Evolutionary conservation across 1,140 invertebrate species (phyloP), one percentile per base, ranked within the genome.

Genomic region (Panonychus citri): DNA sequence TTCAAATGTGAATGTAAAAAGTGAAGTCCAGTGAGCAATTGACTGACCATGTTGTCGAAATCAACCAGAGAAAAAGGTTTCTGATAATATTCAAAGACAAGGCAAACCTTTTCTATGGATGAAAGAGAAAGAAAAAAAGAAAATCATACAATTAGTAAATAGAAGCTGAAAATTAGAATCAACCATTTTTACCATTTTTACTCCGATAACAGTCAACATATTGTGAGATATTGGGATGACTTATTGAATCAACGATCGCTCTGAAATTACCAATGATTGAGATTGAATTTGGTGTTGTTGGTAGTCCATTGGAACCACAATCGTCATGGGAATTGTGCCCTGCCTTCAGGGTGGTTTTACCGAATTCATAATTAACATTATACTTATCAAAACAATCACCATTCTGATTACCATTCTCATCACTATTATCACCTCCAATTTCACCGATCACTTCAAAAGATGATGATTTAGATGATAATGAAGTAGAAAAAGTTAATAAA

Each of bases 151-250:
- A 49, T 21, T 19, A 1, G 2, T 17, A 21, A 19, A 8, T 27
- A 24, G 27, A n/a, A n/a, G n/a, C n/a, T n/a, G 8, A 25, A 10
- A 37, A 53, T 24, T 39, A 39, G 30, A 57, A n/a, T 57, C n/a
- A n/a, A n/a, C n/a, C n/a, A n/a, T n/a, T n/a, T n/a, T 72, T 74
- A 90, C 88, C 90, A 77, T 94, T 88, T 76, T 94, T 94, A 56
- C 85, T 83, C 64, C 89, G 73, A 59, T 85, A 81, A 53, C 93
- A 80, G 70, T 94, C 88, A 12, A 96, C 70, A 73, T 94, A 95
- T 57, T 79, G 76, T 63, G 84, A 87, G 37, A 96, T 72, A 77
- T 71, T 48, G 93, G 71, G 0, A 77, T 80, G 66, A 85, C 84
- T 2, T 95, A 70, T 50, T 78, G 73, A 7, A 8, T 50, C 46